Evolutionary conservation across 2,888 invertebrate species (phyloP), one percentile per base, ranked within the genome.

Genomic region (Aporophyla lueneburgensis): DNA sequence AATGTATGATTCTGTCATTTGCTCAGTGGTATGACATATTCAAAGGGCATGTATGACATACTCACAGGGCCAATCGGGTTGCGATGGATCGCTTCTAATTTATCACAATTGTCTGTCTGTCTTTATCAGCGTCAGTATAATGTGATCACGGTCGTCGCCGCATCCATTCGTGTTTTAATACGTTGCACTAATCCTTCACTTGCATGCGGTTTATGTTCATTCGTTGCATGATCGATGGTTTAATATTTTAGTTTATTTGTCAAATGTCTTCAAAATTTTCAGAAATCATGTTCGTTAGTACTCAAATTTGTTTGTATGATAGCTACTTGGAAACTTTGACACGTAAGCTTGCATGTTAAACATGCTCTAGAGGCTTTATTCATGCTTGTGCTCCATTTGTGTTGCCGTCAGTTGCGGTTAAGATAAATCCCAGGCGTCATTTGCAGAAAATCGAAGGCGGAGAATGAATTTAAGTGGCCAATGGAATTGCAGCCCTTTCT

Each of bases 181-280:
- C 43, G 62, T 70, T 73, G 81, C 78, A 88, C 86, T 88, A 87
- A 88, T 80, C 40, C 54, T 73, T 66, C 72, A 84, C 81, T 76
- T 81, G 81, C 88, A 87, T 86, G 87, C 68, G 46, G 63, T 71
- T 78, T 66, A 73, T 67, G 74, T 63, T 62, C 79, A 77, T 78
- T 74, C 63, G 49, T 74, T 82, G 81, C 82, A 84, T 84, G 75
- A 14, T 33, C 24, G 54, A 49, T 14, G 3, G 40, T 69, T 67
- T 66, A 59, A 49, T 67, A 62, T 24, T 51, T 56, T 63, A 62
- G 61, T 51, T 71, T 71, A 72, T 73, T 33, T 68, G 67, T 70
- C 70, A 21, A 56, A 65, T 49, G 1, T 27, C 12, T 24, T 40
- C 16, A 59, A 5, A 33, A 33, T 49, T 68, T 71, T 19, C 5